These are phyloP conservation scores for Cryptotis parvus DNA, from an alignment of 2,113 vertebrate genomes.

Conservation along the genomic window DNA sequence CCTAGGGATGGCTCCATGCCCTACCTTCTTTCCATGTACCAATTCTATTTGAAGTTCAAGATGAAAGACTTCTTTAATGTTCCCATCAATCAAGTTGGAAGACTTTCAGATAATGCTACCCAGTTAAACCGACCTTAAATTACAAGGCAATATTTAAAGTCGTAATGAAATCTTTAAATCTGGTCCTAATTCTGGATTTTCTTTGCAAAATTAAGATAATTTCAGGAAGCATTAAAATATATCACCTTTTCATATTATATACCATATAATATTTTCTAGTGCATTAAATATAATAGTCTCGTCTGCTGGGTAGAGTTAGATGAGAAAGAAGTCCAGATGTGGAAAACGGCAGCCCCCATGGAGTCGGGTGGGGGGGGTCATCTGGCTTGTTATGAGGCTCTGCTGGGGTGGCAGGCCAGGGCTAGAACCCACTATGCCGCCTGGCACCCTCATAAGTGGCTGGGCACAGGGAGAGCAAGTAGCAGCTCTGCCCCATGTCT, in stretches of 20 bases:
- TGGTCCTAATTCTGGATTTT: not conserved
- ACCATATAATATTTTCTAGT: slow-evolving; percentile 21
- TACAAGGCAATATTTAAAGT: slow-evolving; percentile 37
- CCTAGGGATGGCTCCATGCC: slow-evolving; percentile 24
- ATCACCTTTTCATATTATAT: not conserved
- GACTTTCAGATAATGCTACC: slow-evolving; percentile 38
- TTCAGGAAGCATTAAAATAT: slow-evolving; percentile 7
- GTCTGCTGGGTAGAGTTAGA: too few species aligned
- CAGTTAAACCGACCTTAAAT: slow-evolving; percentile 43
- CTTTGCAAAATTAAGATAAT: not conserved
- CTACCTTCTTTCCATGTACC: not conserved
- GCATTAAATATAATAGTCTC: slow-evolving; percentile 2
- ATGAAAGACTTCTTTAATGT: slow-evolving; percentile 65
- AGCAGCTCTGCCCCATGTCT: too few species aligned
- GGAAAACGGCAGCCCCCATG: too few species aligned
- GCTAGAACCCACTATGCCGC: too few species aligned
- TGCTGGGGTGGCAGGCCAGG: too few species aligned
- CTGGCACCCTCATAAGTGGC: too few species aligned
- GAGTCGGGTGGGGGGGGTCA: too few species aligned
- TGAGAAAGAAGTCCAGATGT: too few species aligned
- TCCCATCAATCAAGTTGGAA: slow-evolving; percentile 61
- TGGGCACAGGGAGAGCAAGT: too few species aligned
- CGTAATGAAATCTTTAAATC: slow-evolving; percentile 24
- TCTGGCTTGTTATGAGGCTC: too few species aligned
- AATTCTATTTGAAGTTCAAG: slow-evolving; percentile 54